Evolutionary conservation across 2,113 vertebrate species (phyloP).

Genomic region (Jacana jacana): DNA sequence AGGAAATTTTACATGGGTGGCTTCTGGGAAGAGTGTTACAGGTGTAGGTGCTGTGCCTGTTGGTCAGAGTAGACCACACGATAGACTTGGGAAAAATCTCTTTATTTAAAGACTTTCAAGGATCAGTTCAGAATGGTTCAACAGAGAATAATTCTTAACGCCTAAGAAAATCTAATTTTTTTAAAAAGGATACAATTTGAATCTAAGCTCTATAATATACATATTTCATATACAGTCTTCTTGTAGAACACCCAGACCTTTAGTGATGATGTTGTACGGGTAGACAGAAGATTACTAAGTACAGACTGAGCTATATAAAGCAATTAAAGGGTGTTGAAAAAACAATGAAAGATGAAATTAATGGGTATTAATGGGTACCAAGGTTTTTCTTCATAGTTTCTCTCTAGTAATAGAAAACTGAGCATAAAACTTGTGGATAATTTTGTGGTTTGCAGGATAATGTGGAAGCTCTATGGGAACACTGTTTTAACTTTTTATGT

Average conservation of each 20-base stretch:
- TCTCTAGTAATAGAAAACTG: background rate
- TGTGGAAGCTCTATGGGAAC: fast-evolving
- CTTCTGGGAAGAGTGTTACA: background rate
- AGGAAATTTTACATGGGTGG: background rate
- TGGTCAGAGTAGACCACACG: background rate
- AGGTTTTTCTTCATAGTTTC: background rate
- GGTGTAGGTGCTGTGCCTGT: background rate
- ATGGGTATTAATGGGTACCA: background rate
- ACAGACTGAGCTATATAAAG: background rate
- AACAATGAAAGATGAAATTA: background rate
- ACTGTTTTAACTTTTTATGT: background rate
- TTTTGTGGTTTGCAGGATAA: background rate
- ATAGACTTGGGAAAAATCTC: background rate
- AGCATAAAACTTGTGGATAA: background rate
- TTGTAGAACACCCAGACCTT: background rate
- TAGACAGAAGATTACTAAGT: background rate
- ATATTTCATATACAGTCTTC: background rate
- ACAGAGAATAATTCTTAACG: background rate
- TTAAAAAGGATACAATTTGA: background rate
- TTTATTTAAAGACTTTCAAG: background rate
- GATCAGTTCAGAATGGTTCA: background rate
- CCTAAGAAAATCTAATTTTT: background rate
- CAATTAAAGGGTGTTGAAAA: background rate
- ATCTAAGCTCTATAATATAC: background rate
- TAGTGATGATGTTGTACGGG: background rate